These are phyloP conservation scores for Acipenser transmontanus DNA, from an alignment of 2,797 vertebrate species.

Conservation along the genomic window DNA sequence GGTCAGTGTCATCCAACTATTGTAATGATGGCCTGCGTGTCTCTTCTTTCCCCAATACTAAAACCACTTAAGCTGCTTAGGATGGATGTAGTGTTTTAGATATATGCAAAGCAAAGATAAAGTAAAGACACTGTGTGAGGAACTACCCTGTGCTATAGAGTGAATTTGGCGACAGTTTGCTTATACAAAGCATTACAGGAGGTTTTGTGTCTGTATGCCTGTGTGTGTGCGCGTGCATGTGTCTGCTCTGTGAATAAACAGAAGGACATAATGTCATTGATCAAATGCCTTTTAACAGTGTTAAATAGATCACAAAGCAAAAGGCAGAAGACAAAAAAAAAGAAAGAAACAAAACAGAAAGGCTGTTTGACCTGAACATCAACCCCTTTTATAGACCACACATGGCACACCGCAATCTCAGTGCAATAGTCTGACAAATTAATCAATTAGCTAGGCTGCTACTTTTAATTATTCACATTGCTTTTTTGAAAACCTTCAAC, in stretches of 20 bases:
- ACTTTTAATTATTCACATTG: too few species aligned
- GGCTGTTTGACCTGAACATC: constrained; percentile 47
- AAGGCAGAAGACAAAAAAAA: constrained; percentile 63
- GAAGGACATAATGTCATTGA: constrained; percentile 55
- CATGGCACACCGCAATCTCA: constrained; percentile 58
- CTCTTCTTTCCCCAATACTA: too few species aligned
- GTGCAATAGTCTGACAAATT: constrained; percentile 59
- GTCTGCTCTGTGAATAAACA: constrained; percentile 40
- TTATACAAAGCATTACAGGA: too few species aligned
- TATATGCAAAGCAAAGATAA: too few species aligned
- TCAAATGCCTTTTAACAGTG: constrained; percentile 60
- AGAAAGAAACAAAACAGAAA: constrained; percentile 34
- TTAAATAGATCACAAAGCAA: constrained; percentile 39
- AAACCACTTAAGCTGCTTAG: too few species aligned
- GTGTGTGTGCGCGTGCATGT: constrained; percentile 46
- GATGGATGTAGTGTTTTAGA: too few species aligned
- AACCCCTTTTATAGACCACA: constrained; percentile 61
- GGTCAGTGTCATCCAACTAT: too few species aligned
- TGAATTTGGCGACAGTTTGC: too few species aligned
- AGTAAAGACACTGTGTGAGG: too few species aligned
- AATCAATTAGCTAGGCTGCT: constrained; percentile 29
- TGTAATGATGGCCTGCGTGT: too few species aligned
- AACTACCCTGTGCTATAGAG: too few species aligned
- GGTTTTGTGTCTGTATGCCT: constrained; percentile 31
- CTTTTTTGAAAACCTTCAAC: too few species aligned